Base-by-base conservation (phyloP, 2,888 invertebrate genomes). In the Augiades crinisus region DNA sequence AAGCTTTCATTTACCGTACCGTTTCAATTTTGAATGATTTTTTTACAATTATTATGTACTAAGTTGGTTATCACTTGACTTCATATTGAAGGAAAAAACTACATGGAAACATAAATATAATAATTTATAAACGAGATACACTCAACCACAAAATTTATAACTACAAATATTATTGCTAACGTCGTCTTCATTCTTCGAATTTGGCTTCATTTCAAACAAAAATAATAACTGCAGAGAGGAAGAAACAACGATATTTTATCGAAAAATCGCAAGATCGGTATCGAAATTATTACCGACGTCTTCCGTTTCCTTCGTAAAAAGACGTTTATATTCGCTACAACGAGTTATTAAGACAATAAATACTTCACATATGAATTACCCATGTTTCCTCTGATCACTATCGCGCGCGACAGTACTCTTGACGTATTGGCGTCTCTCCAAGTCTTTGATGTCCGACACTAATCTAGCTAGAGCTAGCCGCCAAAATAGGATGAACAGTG, bases 401-500 rank as follows among this genome's bases (percentile, higher is more conserved):
- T 49, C 49, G 41, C 7, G 16, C 41, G 17, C 41, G 49, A 49
- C 49, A 17, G 49, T 49, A 49, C 49, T 41, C 41, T 12, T 49
- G 49, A 41, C 24, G 33, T 12, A 41, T 34, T 49, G 49, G 49
- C 41, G 24, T 10, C 5, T 5, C 0, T 24, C 49, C 49, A 49
- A 49, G 34, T 34, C 49, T 49, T 49, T 49, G 49, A 49, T 49
- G 49, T 49, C 41, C 17, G 33, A 41, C 49, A 34, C 49, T 49
- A 49, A 49, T 49, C 41, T 49, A 49, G 41, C 34, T 49, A n/a
- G n/a, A n/a, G n/a, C n/a, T n/a, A n/a, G n/a, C n/a, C 41, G 49
- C 49, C 49, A 41, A 49, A 49, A 49, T 49, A 34, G 49, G 49
- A 49, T 49, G 49, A 49, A 49, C 41, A 34, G 49, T 49, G 40